Evolutionary conservation across 2,888 invertebrate species (phyloP), one percentile per base, ranked within the genome.

Genomic region (Caenorhabditis sulstoni): DNA sequence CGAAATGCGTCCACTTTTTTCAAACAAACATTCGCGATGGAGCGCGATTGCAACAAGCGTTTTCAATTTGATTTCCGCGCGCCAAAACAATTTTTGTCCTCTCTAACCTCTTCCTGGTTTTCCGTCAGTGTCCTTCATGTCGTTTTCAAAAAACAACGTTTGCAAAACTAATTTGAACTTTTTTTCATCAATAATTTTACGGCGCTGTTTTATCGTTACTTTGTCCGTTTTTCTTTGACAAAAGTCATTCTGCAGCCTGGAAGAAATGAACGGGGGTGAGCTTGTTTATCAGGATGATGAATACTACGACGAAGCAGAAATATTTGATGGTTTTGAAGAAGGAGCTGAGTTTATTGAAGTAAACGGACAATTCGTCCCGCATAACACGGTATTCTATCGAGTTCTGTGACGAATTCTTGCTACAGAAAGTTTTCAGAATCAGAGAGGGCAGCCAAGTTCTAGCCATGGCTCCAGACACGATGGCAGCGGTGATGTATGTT

Each of bases 261-360:
- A 29, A 7, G 55, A 29, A 49, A 73, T 74, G 73, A 53, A 81
- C 7, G 66, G 64, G 3, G 52, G 55, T 8, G 76, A 52, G 11
- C 45, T 76, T 0, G 61, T 73, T 29, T 78, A 67, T 49, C 67
- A 61, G 49, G 76, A 75, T 14, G 75, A 77, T 18, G 81, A 75
- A 50, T 77, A 57, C 39, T 76, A 66, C 53, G 80, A 81, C 4
- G 76, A 77, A 41, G 35, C 58, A 9, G 79, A 66, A 23, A 59
- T 73, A 0, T 78, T 62, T 20, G 77, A 78, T 20, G 64, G 67
- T 39, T 79, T 37, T 16, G 68, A 59, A 11, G 71, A 70, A 18
- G 78, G 55, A 18, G 59, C 44, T 1, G 74, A 68, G 45, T 76
- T 66, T 18, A 64, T 78, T 4, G 77, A 77, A 59, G 68, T 71